Evolutionary conservation across 2,113 vertebrate species (phyloP).

Genomic region (Elachura formosa): DNA sequence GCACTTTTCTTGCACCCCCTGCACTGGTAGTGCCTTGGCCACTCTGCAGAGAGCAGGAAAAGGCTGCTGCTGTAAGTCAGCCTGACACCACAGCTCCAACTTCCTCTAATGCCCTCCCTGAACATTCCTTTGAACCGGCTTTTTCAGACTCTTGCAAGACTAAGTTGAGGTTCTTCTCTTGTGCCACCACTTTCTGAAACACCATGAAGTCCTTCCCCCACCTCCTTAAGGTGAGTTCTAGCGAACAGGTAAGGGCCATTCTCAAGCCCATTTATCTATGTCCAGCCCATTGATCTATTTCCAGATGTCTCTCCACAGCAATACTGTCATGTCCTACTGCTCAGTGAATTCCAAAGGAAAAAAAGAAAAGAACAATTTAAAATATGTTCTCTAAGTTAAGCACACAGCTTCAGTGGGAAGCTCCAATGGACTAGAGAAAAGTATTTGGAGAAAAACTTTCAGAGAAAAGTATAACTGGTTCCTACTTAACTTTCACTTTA

Average conservation of each 20-base stretch:
- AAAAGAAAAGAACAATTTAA: neutral
- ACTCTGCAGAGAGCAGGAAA: neutral
- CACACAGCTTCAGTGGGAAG: neutral
- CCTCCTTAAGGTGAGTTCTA: neutral
- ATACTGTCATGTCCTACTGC: neutral
- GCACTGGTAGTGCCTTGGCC: neutral
- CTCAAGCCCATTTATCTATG: too few species aligned
- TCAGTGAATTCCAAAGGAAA: neutral
- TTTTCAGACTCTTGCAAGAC: neutral
- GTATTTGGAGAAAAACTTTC: neutral
- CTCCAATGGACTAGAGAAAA: neutral
- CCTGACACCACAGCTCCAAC: neutral
- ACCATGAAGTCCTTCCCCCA: accelerated
- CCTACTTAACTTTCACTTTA: neutral
- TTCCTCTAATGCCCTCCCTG: neutral
- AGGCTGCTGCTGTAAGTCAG: neutral
- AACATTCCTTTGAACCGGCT: neutral
- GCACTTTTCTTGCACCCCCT: neutral
- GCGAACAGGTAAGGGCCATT: neutral
- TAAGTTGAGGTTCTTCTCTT: neutral
- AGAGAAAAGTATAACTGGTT: neutral
- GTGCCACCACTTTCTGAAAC: neutral
- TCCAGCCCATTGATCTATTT: neutral
- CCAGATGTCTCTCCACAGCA: neutral
- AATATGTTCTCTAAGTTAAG: neutral